A percentile compares a stretch with the other conserved stretches of the same genome.
Evolutionary conservation across 2,797 vertebrate species (phyloP).

Genomic region (Tapera naevia): DNA sequence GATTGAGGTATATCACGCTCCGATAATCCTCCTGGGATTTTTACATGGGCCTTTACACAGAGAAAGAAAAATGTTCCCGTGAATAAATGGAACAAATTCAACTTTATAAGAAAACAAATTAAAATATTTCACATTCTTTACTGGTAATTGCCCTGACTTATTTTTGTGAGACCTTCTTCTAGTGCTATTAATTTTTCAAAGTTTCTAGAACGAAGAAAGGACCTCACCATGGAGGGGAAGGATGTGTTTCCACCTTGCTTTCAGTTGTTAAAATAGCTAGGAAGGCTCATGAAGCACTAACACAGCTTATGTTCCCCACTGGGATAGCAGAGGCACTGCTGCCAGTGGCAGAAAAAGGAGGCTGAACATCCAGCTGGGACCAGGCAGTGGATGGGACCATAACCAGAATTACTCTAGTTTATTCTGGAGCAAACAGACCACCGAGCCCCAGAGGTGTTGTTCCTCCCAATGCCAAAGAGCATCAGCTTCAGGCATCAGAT

Average conservation of each 20-base stretch:
- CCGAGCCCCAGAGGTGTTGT: not conserved
- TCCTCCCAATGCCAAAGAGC: not conserved
- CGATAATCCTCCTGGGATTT: not conserved
- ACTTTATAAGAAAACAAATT: not conserved
- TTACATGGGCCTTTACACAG: not conserved
- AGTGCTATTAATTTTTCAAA: not conserved
- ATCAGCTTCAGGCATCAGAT: not conserved
- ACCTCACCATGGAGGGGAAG: not conserved
- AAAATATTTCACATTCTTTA: not conserved
- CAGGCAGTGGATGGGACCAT: not conserved
- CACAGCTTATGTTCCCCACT: accelerated
- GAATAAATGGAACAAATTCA: not conserved
- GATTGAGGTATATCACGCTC: not conserved
- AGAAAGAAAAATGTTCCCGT: not conserved
- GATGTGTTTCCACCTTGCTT: not conserved
- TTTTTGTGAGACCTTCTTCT: not conserved
- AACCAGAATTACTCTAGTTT: not conserved
- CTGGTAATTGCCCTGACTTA: not conserved
- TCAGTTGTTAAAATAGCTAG: not conserved
- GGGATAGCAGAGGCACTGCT: not conserved
- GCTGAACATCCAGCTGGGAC: not conserved
- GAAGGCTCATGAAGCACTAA: not conserved
- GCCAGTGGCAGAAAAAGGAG: not conserved
- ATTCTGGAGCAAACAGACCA: not conserved
- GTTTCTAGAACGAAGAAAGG: not conserved